These are phyloP conservation scores for Vulpes lagopus DNA, from an alignment of 2,113 vertebrate species.

Conservation along the genomic window DNA sequence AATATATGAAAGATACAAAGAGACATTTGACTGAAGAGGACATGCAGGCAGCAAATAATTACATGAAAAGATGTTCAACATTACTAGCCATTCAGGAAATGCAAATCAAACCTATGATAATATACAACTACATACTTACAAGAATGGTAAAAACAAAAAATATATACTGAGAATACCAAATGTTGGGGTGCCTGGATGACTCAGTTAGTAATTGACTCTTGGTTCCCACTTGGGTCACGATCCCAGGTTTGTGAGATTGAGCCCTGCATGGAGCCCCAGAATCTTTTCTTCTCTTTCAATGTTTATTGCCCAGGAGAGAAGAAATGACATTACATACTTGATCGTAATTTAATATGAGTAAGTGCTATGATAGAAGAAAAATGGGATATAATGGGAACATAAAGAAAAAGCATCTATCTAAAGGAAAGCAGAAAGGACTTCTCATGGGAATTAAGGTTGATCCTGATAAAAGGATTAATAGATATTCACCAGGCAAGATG, in stretches of 20 bases:
- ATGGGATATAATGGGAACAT: background rate
- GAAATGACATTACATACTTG: background rate
- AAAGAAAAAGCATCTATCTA: background rate
- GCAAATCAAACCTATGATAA: background rate
- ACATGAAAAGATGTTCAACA: background rate
- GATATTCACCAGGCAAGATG: background rate
- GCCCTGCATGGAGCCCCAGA: no score
- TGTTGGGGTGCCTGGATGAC: no score
- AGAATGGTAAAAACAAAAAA: background rate
- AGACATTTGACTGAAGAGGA: background rate
- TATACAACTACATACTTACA: background rate
- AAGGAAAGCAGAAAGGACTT: background rate
- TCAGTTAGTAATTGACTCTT: no score
- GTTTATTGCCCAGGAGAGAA: background rate
- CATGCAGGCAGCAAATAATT: background rate
- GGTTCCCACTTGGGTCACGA: no score
- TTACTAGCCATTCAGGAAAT: background rate
- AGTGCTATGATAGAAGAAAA: background rate
- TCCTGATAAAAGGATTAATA: background rate
- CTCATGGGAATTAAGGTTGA: background rate
- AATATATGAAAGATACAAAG: background rate
- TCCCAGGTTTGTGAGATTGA: no score
- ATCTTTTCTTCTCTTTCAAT: background rate
- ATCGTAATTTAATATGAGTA: background rate
- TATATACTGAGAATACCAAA: background rate